A percentile compares a stretch with the other conserved stretches of the same genome.
Evolutionary conservation across 2,113 vertebrate genomes (phyloP).

Genomic region (Catagonus wagneri): DNA sequence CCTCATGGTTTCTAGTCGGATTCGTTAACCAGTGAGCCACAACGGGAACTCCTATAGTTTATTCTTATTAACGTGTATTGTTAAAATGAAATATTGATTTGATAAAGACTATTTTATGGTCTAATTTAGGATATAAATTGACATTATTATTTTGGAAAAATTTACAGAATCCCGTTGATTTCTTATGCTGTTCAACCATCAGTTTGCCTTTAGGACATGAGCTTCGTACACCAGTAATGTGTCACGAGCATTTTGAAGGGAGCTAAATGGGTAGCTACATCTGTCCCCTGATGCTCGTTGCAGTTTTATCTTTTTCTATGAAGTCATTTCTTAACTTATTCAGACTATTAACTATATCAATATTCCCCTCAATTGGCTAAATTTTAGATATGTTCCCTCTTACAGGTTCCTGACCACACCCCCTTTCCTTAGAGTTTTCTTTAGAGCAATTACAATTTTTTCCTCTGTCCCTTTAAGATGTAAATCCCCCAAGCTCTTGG

Average conservation of each 20-base stretch:
- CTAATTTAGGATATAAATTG: not conserved
- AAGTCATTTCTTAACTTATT: not conserved
- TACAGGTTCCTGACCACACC: not conserved
- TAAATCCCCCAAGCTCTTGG: not conserved
- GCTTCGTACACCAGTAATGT: not conserved
- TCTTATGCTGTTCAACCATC: not conserved
- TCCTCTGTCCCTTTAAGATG: not conserved
- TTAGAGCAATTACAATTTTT: not conserved
- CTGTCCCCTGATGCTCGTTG: not conserved
- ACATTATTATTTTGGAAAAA: slow-evolving; percentile 5
- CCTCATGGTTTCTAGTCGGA: no score
- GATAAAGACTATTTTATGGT: not conserved
- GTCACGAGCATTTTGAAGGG: not conserved
- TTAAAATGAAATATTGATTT: not conserved
- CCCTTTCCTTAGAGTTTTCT: not conserved
- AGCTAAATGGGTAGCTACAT: not conserved
- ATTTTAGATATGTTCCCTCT: not conserved
- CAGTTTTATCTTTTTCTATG: not conserved
- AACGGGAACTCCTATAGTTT: no score
- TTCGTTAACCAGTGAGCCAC: no score
- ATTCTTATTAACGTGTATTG: not conserved
- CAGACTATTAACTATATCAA: not conserved
- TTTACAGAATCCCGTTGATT: not conserved
- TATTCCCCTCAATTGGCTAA: not conserved
- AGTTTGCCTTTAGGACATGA: not conserved